Percentiles rank a stretch among this genome's conserved stretches.
phyloP scores from a whole-genome alignment of 2,113 vertebrate genomes.

The Syngnathoides biaculeatus region DNA sequence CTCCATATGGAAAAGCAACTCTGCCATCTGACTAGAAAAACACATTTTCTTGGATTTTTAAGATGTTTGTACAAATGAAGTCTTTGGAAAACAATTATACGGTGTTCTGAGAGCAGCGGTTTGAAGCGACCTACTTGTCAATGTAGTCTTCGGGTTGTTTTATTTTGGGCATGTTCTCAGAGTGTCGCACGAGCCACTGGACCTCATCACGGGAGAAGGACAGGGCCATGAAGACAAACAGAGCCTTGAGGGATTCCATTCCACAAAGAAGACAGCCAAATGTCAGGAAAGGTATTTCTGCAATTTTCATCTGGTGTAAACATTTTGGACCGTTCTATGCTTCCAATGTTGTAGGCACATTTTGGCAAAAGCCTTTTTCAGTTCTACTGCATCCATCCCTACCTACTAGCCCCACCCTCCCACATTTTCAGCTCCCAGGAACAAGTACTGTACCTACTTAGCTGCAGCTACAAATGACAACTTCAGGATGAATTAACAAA shows the following conservation, averaged over 20 bases:
- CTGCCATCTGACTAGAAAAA: conserved; percentile 76
- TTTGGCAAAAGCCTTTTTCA: no score
- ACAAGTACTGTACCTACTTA: no score
- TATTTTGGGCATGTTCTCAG: conserved; percentile 87
- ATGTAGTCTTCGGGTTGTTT: conserved; percentile 84
- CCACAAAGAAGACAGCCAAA: not conserved
- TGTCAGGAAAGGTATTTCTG: not conserved
- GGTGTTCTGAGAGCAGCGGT: not conserved
- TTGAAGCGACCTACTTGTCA: conserved; percentile 73
- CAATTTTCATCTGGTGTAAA: not conserved
- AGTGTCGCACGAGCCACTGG: conserved; percentile 84
- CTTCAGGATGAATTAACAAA: no score
- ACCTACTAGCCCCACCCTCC: no score
- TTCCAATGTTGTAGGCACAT: no score
- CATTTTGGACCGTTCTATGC: no score
- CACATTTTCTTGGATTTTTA: not conserved
- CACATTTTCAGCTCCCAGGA: no score
- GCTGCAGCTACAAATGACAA: no score
- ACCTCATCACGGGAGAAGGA: conserved; percentile 91
- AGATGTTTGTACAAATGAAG: not conserved
- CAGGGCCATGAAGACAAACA: conserved; percentile 87
- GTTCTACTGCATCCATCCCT: no score
- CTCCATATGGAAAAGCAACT: conserved; percentile 84
- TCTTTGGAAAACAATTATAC: not conserved
- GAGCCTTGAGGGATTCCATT: conserved; percentile 65